A percentile compares a stretch with the other conserved stretches of the same genome.
These are phyloP conservation scores for Acanthopleura granulata DNA, from an alignment of 2,888 invertebrate species.

Conservation along the genomic window DNA sequence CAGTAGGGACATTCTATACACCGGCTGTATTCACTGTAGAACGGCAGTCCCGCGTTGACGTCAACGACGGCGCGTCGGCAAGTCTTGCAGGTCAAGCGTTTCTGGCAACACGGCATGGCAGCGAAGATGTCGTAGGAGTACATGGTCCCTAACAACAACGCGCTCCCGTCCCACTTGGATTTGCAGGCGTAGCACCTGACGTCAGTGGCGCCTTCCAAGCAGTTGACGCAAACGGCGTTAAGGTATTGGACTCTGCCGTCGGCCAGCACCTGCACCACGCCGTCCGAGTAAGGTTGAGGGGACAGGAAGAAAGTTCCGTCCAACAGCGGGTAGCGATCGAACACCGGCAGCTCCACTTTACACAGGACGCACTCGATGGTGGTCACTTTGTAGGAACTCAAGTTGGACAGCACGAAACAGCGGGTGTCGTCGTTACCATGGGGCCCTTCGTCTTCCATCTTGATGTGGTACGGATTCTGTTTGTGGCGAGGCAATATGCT, in stretches of 20 bases:
- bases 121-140: slow-evolving; percentile 99
- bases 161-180: slow-evolving; percentile 80
- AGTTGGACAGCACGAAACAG: slow-evolving; percentile 93
- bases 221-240: slow-evolving; percentile 93
- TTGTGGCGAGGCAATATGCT: slow-evolving; percentile 87
- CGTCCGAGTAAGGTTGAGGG: slow-evolving; percentile 88
- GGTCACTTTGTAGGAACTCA: slow-evolving; percentile 93
- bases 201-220: slow-evolving; percentile 81
- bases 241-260: slow-evolving; percentile 91
- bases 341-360: slow-evolving; percentile 89
- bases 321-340: slow-evolving; percentile 96
- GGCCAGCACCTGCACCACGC: slow-evolving; percentile 52
- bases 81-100: slow-evolving; percentile 92
- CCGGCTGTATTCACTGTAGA: slow-evolving; percentile 91
- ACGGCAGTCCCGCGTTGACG: slow-evolving; percentile 85
- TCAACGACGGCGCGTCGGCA: slow-evolving; percentile 91
- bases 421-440: slow-evolving; percentile 98
- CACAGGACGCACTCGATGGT: slow-evolving; percentile 84
- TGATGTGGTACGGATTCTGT: slow-evolving; percentile 99
- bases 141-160: slow-evolving; percentile 95
- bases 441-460: slow-evolving; percentile 99
- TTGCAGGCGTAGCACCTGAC: slow-evolving; percentile 63
- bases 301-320: slow-evolving; percentile 99
- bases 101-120: slow-evolving; percentile 95
- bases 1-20: slow-evolving; percentile 93